phyloP scores from a whole-genome alignment of 2,797 vertebrate genomes.

The Enteromius argenteus region DNA sequence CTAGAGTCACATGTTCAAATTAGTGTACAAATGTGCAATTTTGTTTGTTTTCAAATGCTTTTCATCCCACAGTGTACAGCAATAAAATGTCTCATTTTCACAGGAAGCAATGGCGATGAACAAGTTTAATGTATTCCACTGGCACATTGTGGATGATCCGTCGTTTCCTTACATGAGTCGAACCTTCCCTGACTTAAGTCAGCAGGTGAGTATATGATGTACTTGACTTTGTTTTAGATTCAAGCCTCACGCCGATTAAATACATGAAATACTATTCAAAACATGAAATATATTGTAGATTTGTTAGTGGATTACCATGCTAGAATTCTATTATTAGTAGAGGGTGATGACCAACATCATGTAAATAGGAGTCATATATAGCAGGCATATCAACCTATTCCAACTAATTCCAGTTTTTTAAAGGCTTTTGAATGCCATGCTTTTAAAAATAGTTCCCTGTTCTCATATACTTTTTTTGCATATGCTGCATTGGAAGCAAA shows the following conservation, averaged over 20 bases:
- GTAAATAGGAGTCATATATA: background rate
- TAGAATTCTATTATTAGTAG: background rate
- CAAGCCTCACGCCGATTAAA: background rate
- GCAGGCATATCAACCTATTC: background rate
- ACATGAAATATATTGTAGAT: background rate
- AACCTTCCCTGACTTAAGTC: conserved; percentile 89
- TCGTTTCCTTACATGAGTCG: conserved; percentile 93
- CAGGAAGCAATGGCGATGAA: conserved; percentile 98
- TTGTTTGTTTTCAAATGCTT: background rate
- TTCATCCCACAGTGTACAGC: background rate
- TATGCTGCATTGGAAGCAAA: conserved; percentile 36
- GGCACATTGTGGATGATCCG: conserved; percentile 95
- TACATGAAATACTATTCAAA: background rate
- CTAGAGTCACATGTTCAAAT: background rate
- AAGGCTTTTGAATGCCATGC: background rate
- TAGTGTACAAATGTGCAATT: background rate
- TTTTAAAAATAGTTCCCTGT: conserved; percentile 3
- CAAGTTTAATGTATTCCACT: conserved; percentile 97
- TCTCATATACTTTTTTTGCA: background rate
- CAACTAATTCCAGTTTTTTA: background rate
- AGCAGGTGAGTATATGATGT: conserved; percentile 75
- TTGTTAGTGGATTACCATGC: background rate
- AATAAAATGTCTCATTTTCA: conserved; percentile 28
- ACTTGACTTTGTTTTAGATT: background rate
- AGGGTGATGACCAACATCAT: background rate